Conservation (phyloP, 1,140 invertebrate species). For the Diorhabda carinulata region DNA sequence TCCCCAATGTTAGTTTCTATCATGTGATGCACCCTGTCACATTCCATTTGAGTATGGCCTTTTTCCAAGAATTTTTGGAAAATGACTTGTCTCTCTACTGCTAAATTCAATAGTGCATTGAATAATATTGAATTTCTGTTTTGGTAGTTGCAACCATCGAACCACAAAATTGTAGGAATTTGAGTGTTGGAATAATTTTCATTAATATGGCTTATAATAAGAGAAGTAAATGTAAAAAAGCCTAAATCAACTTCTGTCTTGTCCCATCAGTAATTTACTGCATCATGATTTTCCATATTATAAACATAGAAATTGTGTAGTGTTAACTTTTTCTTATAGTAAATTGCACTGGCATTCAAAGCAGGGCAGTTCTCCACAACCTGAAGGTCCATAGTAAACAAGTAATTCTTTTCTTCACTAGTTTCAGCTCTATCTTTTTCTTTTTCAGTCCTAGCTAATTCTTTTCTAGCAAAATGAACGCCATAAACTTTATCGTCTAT, state of each 20-base stretch:
- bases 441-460: constrained; percentile 30
- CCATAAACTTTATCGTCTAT: constrained; percentile 28
- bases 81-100: constrained; percentile 37
- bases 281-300: constrained; percentile 40
- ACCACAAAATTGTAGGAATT: constrained; percentile 11
- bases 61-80: constrained; percentile 47
- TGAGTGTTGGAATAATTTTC: constrained; percentile 4
- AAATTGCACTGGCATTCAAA: constrained; percentile 44
- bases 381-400: constrained; percentile 43
- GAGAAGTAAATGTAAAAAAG: constrained; percentile 44
- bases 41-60: constrained; percentile 50
- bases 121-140: constrained; percentile 42
- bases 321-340: constrained; percentile 48
- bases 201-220: constrained; percentile 10
- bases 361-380: constrained; percentile 44
- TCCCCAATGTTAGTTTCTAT: constrained; percentile 16
- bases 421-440: constrained; percentile 29
- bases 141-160: constrained; percentile 30
- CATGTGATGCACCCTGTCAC: constrained; percentile 43
- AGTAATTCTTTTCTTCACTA: constrained; percentile 21
- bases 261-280: constrained; percentile 26
- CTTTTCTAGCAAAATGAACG: constrained; percentile 31
- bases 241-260: constrained; percentile 41
- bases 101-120: constrained; percentile 41
- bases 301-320: constrained; percentile 50